phyloP scores from a whole-genome alignment of 2,888 invertebrate species.

The Celastrina argiolus region DNA sequence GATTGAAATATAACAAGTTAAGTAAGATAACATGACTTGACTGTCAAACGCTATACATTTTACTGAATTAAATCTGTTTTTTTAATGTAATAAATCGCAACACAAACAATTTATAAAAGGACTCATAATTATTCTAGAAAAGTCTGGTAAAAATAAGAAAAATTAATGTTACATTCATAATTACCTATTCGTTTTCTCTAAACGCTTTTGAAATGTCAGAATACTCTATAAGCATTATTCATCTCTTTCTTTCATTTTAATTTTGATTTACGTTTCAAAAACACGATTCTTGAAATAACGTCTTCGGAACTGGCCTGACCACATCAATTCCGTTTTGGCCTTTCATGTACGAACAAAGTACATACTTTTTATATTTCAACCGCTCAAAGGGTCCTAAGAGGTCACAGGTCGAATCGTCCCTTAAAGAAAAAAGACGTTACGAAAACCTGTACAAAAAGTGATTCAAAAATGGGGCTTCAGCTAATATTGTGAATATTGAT shows the following conservation, averaged over 20 bases:
- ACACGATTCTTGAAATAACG: conserved; percentile 13
- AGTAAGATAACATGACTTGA: background rate
- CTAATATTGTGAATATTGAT: conserved; percentile 78
- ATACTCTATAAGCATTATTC: background rate
- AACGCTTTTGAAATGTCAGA: background rate
- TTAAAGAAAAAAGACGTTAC: conserved; percentile 74
- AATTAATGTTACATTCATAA: too few relatives aligned
- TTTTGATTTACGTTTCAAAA: conserved; percentile 19
- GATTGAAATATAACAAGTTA: conserved; percentile 34
- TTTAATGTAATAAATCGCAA: too few relatives aligned
- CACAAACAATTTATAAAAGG: too few relatives aligned
- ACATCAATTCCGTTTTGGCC: conserved; percentile 54
- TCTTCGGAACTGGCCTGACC: conserved; percentile 46
- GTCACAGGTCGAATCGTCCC: conserved; percentile 72
- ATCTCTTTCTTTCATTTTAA: background rate
- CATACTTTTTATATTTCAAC: conserved; percentile 46
- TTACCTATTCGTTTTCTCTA: background rate
- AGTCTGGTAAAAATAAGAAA: too few relatives aligned
- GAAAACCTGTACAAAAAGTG: conserved; percentile 56
- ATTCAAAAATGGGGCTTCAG: conserved; percentile 70
- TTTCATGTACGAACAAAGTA: conserved; percentile 41
- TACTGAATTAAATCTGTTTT: too few relatives aligned
- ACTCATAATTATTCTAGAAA: too few relatives aligned
- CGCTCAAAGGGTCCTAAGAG: conserved; percentile 61
- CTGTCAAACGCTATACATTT: too few relatives aligned